Evolutionary conservation across 2,888 invertebrate species (phyloP).

Genomic region (Tenthredo notha): DNA sequence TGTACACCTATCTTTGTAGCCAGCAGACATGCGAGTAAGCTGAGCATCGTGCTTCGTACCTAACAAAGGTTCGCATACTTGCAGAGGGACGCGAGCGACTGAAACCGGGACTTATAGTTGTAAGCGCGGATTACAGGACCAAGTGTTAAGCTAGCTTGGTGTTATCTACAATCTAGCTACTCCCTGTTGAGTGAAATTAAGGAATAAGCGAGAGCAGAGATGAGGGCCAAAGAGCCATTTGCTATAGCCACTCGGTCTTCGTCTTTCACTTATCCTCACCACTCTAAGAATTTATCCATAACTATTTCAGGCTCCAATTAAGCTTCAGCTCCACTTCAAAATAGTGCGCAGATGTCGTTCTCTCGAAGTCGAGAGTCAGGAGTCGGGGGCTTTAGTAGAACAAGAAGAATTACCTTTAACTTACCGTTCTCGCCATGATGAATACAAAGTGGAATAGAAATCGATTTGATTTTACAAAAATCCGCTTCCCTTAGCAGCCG

Average conservation of each 20-base stretch:
- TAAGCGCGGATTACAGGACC: constrained; percentile 43
- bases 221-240: not conserved
- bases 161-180: constrained; percentile 38
- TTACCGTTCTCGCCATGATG: not conserved
- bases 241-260: not conserved
- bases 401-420: not conserved
- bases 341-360: not conserved
- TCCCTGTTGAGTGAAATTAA: constrained; percentile 47
- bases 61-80: constrained; percentile 33
- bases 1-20: not conserved
- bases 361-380: not conserved
- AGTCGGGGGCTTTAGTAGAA: not conserved
- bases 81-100: constrained; percentile 17
- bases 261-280: not conserved
- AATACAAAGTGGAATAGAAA: not conserved
- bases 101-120: constrained; percentile 44
- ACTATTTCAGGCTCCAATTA: constrained; percentile 4
- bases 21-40: not conserved
- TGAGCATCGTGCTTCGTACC: not conserved
- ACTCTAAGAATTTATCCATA: not conserved
- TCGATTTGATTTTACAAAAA: not conserved
- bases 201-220: constrained; percentile 20
- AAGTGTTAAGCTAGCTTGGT: constrained; percentile 36
- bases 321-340: not conserved
- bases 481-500: not conserved